Evolutionary conservation across 2,797 vertebrate species (phyloP).

Genomic region (Notoglanidium macrostoma): DNA sequence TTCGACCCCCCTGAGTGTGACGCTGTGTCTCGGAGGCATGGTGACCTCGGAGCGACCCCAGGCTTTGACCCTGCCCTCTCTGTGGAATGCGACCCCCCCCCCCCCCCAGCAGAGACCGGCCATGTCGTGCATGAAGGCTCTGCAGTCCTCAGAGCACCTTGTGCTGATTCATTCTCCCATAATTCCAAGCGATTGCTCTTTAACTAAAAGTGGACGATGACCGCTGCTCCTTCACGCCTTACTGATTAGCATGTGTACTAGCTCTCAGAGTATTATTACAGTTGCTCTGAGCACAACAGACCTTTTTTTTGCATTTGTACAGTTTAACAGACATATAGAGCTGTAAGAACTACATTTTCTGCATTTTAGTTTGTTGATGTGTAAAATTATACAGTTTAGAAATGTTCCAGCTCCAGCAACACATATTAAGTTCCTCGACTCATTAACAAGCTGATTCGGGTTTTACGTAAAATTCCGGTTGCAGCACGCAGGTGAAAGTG

Average conservation of each 20-base stretch:
- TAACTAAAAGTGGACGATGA: constrained; percentile 14
- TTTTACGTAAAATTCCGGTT: not conserved
- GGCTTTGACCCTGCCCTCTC: constrained; percentile 73
- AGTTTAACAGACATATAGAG: no score
- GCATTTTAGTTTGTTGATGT: not conserved
- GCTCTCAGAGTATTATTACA: not conserved
- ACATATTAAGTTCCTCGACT: not conserved
- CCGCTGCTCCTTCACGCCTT: constrained; percentile 11
- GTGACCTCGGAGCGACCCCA: constrained; percentile 74
- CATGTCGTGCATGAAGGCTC: constrained; percentile 62
- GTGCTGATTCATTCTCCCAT: constrained; percentile 54
- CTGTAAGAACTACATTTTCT: not conserved
- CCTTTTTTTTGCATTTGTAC: not conserved
- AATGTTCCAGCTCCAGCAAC: not conserved
- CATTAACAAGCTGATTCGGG: not conserved
- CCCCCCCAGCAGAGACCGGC: constrained; percentile 53
- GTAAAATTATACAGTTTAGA: not conserved
- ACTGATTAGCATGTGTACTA: constrained; percentile 4
- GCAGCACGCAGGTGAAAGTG: not conserved
- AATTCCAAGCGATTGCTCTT: constrained; percentile 34
- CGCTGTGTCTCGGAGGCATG: constrained; percentile 67
- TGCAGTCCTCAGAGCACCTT: constrained; percentile 56
- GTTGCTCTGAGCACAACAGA: not conserved
- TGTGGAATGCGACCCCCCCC: constrained; percentile 75
- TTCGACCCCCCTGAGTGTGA: constrained; percentile 47